Evolutionary conservation across 92 coral and sea anemone species (phyloP), one percentile per base, ranked within the genome.

Genomic region (Metridium senile): DNA sequence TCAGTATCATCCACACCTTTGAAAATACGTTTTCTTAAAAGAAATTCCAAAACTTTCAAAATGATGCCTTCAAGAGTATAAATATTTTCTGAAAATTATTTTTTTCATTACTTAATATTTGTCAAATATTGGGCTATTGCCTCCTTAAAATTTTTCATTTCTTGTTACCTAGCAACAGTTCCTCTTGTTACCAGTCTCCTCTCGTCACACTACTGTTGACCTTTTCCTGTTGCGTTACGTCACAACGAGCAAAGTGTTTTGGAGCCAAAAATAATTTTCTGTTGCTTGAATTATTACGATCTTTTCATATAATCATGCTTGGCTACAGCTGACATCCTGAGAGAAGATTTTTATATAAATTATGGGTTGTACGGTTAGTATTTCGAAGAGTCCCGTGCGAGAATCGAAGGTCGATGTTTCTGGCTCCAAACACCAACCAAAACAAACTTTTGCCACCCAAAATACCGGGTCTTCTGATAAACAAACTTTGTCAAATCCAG

Each of bases 291-390:
- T 72, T 56, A 29, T 61, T 22, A 35, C 28, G 1, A 27, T 9
- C 19, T 31, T 72, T 31, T 18, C 26, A 31, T 2, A 28, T 0
- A 72, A 72, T 1, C 26, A 72, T 72, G 76, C 17, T 0, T 9
- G 21, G 31, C 26, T 53, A 31, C 31, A 56, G 76, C 76, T 56
- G 66, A 72, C 66, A 1, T 1, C 7, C 19, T 35, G 25, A 26
- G 43, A 31, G 18, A 29, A 72, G 20, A 26, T 72, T 53, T 53
- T 72, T 19, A 30, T 16, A 1, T 30, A 6, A 13, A 56, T 19
- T 54, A 72, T 72, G 76, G 76, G 76, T 21, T 72, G 76, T 72
- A 29, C 76, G 26, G 66, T 33, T 43, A 72, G 76, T 26, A 10
- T 32, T 11, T 32, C 26, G 51, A 32, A 31, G 18, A 28, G 20